These are phyloP conservation scores for Montifringilla adamsi DNA, from an alignment of 2,113 vertebrate species.

Conservation along the genomic window DNA sequence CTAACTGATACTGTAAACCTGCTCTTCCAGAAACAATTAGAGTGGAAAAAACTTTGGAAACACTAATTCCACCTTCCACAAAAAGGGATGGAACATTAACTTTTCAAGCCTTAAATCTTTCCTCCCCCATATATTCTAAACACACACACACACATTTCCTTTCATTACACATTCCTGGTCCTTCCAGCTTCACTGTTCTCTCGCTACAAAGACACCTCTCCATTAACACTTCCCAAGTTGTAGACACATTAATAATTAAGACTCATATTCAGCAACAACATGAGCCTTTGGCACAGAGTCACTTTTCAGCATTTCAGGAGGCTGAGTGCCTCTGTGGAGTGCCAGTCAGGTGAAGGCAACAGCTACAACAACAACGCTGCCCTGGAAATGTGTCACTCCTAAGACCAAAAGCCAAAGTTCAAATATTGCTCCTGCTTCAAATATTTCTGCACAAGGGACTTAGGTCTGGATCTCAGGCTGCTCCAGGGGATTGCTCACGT, in stretches of 20 bases:
- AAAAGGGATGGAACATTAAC: background rate
- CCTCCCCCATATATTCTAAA: background rate
- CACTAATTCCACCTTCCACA: background rate
- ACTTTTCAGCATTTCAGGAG: background rate
- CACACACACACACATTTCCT: background rate
- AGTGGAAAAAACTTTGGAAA: background rate
- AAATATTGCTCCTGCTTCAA: background rate
- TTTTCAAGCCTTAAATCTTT: background rate
- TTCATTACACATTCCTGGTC: background rate
- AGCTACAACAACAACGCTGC: background rate
- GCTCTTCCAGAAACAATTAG: background rate
- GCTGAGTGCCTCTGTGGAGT: background rate
- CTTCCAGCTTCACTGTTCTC: background rate
- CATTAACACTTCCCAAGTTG: background rate
- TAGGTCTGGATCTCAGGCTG: rapidly evolving
- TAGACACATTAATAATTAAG: background rate
- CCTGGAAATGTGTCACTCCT: background rate
- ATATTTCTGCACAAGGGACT: background rate
- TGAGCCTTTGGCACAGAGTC: background rate
- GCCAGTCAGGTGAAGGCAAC: background rate
- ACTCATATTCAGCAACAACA: background rate
- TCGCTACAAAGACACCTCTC: background rate
- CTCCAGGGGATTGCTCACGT: background rate
- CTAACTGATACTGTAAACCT: background rate
- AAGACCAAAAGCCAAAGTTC: background rate